These are phyloP conservation scores for Rhipidura dahli DNA, from an alignment of 2,113 vertebrate genomes.

Conservation along the genomic window DNA sequence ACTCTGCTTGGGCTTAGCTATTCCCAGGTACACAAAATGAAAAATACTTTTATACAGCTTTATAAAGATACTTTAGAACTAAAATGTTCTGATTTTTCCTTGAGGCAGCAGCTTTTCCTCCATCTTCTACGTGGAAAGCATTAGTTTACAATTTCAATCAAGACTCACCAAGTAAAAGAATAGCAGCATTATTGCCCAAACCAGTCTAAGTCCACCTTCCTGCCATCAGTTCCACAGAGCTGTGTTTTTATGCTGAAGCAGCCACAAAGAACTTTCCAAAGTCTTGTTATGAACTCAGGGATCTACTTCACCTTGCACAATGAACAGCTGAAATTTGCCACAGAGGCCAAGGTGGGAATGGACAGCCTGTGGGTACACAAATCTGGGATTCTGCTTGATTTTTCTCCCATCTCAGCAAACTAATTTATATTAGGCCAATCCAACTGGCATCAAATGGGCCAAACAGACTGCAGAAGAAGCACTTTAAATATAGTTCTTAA, in stretches of 20 bases:
- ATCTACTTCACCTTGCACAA: not conserved
- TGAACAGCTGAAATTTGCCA: not conserved
- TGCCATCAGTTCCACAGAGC: not conserved
- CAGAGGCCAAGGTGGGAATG: not conserved
- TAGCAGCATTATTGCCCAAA: not conserved
- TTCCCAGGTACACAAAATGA: not conserved
- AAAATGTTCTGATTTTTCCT: not conserved
- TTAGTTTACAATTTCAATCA: not conserved
- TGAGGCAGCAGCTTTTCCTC: not conserved
- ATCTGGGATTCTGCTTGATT: not conserved
- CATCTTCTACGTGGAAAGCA: not conserved
- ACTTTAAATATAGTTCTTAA: conserved; percentile 50
- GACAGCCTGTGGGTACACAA: rapidly evolving
- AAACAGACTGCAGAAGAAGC: conserved; percentile 61
- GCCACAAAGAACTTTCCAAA: not conserved
- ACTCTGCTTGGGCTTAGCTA: not conserved
- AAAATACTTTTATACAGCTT: not conserved
- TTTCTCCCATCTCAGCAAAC: not conserved
- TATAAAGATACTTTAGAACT: not conserved
- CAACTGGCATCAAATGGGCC: not conserved
- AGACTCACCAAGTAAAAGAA: not conserved
- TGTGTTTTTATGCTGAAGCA: not conserved
- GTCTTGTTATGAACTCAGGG: not conserved
- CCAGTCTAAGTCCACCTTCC: not conserved
- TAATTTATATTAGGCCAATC: not conserved